A percentile compares a stretch with the other conserved stretches of the same genome.
phyloP scores from a whole-genome alignment of 2,113 vertebrate species.

The Xenus cinereus region DNA sequence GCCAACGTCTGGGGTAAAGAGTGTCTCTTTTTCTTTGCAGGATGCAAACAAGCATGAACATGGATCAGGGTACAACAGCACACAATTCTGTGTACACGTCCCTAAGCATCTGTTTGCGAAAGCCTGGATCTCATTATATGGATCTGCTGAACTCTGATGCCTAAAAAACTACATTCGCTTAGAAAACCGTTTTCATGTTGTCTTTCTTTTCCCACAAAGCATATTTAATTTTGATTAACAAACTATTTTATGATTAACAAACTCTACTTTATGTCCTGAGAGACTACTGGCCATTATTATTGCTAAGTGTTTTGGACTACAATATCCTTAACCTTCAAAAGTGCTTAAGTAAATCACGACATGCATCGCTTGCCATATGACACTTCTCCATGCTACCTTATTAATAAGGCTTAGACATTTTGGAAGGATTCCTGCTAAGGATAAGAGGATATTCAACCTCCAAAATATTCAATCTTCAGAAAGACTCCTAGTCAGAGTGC shows the following conservation, averaged over 20 bases:
- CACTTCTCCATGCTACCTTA: not conserved
- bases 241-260: not conserved
- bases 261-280: not conserved
- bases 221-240: not conserved
- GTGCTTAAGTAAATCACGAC: not conserved
- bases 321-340: constrained; percentile 15
- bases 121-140: not conserved
- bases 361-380: not conserved
- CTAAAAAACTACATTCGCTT: not conserved
- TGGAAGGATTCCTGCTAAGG: constrained; percentile 37
- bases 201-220: not conserved
- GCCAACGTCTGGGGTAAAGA: not conserved
- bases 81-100: not conserved
- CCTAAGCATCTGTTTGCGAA: not conserved
- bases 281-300: not conserved
- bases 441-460: not conserved
- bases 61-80: not conserved
- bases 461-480: not conserved
- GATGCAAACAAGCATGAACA: not conserved
- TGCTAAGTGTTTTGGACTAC: not conserved
- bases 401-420: not conserved
- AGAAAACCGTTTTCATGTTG: not conserved
- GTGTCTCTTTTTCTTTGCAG: not conserved
- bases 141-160: not conserved
- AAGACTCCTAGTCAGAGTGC: not conserved